Percentiles rank a stretch among this genome's conserved stretches.
phyloP scores from a whole-genome alignment of 2,888 invertebrate species.

The Sphaerophoria rueppellii region DNA sequence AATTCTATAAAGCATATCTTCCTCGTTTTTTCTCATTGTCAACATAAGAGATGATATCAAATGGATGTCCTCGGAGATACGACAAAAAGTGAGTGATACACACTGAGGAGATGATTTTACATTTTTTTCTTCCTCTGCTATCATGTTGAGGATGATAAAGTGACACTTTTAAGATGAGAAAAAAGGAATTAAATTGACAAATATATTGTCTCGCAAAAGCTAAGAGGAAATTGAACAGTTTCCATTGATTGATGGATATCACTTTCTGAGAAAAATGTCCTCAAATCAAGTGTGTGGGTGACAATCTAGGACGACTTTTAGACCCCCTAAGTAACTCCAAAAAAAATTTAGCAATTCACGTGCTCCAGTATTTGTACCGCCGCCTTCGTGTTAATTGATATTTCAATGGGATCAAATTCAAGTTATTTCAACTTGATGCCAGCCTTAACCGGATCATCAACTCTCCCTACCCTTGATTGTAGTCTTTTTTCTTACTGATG shows the following conservation, averaged over 20 bases:
- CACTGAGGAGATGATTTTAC: not conserved
- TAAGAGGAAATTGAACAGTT: not conserved
- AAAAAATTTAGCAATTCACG: too few relatives aligned
- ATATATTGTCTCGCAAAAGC: not conserved
- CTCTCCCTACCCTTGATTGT: not conserved
- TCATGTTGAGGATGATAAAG: not conserved
- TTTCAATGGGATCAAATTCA: not conserved
- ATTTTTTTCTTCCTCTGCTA: too few relatives aligned
- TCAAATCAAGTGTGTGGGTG: too few relatives aligned
- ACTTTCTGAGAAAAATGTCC: not conserved
- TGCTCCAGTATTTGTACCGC: too few relatives aligned
- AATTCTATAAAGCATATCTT: constrained; percentile 2
- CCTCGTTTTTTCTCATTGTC: not conserved
- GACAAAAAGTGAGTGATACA: not conserved
- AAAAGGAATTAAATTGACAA: not conserved
- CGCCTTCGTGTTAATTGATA: not conserved
- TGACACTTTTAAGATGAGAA: not conserved
- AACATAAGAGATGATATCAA: not conserved
- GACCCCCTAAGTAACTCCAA: too few relatives aligned
- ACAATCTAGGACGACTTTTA: too few relatives aligned
- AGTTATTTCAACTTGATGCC: not conserved
- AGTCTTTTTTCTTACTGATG: not conserved
- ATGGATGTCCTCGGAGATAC: not conserved
- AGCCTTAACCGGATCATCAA: not conserved
- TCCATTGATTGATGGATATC: not conserved